These are phyloP conservation scores for Rhinogobius similis DNA, from an alignment of 2,113 vertebrate genomes.

Conservation along the genomic window DNA sequence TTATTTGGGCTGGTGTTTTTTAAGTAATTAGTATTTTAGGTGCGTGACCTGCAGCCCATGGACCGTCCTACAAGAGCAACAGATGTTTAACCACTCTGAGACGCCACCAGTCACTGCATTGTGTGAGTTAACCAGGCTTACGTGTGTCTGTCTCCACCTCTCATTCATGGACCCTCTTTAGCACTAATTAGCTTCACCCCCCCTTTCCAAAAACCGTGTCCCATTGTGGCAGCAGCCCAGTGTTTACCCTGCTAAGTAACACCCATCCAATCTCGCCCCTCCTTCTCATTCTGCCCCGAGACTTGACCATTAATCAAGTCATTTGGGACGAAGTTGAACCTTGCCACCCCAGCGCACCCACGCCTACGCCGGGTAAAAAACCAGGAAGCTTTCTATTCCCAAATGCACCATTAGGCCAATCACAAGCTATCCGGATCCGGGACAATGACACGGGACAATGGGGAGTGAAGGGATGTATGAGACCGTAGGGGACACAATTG, in stretches of 20 bases:
- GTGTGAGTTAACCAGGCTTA: constrained; percentile 63
- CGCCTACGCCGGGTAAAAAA: constrained; percentile 31
- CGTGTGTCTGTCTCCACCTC: constrained; percentile 74
- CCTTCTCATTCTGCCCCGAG: constrained; percentile 67
- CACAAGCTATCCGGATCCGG: constrained; percentile 42
- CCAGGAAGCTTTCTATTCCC: constrained; percentile 76
- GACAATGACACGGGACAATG: constrained; percentile 60
- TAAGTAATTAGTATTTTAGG: constrained; percentile 26
- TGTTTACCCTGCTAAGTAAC: constrained; percentile 64
- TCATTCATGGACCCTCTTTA: constrained; percentile 60
- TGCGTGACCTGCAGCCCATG: constrained; percentile 40
- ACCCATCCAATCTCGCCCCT: constrained; percentile 59
- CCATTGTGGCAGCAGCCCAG: constrained; percentile 49
- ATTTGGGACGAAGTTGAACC: constrained; percentile 62
- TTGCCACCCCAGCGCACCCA: constrained; percentile 62
- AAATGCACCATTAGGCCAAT: constrained; percentile 63
- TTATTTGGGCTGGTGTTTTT: constrained; percentile 14
- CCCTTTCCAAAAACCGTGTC: constrained; percentile 15
- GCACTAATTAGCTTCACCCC: constrained; percentile 64
- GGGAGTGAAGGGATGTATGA: constrained; percentile 48
- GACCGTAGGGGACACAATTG: constrained; percentile 48
- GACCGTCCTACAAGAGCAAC: constrained; percentile 63
- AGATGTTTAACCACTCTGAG: constrained; percentile 72
- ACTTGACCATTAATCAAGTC: constrained; percentile 77
- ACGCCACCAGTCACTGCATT: neutral